These are phyloP conservation scores for Oncorhynchus masou DNA, from an alignment of 2,113 vertebrate species.

Conservation along the genomic window DNA sequence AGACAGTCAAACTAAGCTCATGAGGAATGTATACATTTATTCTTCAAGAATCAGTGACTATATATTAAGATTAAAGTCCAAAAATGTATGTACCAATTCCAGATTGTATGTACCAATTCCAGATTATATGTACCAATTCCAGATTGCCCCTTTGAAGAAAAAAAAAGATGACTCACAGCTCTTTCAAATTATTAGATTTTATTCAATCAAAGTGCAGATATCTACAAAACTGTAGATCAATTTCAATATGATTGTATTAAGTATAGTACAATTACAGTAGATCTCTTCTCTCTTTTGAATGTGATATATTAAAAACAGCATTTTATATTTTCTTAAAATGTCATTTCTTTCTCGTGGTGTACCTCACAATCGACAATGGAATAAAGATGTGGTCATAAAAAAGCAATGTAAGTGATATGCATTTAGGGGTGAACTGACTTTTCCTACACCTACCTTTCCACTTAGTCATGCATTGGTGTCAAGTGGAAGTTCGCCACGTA, in stretches of 20 bases:
- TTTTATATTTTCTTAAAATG: constrained; percentile 45
- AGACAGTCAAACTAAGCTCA: too few relatives aligned
- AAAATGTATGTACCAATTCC: too few relatives aligned
- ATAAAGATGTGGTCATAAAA: constrained; percentile 58
- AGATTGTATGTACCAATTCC: too few relatives aligned
- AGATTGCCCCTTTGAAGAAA: too few relatives aligned
- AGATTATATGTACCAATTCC: too few relatives aligned
- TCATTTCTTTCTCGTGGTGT: constrained; percentile 47
- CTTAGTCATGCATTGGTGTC: too few relatives aligned
- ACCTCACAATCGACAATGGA: constrained; percentile 51
- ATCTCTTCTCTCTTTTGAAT: constrained; percentile 52
- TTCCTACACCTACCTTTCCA: too few relatives aligned
- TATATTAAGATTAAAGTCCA: too few relatives aligned
- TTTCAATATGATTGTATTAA: constrained; percentile 73
- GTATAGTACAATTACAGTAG: constrained; percentile 77
- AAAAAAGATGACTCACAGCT: background rate
- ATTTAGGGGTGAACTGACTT: background rate
- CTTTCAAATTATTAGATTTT: constrained; percentile 66
- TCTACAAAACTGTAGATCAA: constrained; percentile 75
- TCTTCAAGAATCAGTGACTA: too few relatives aligned
- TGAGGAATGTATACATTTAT: too few relatives aligned
- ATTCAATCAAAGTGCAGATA: constrained; percentile 78
- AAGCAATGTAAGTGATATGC: constrained; percentile 43
- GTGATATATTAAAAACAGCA: constrained; percentile 72
- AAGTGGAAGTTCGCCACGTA: background rate